phyloP scores from a whole-genome alignment of 1,140 invertebrate genomes.

The Nilaparvata lugens region DNA sequence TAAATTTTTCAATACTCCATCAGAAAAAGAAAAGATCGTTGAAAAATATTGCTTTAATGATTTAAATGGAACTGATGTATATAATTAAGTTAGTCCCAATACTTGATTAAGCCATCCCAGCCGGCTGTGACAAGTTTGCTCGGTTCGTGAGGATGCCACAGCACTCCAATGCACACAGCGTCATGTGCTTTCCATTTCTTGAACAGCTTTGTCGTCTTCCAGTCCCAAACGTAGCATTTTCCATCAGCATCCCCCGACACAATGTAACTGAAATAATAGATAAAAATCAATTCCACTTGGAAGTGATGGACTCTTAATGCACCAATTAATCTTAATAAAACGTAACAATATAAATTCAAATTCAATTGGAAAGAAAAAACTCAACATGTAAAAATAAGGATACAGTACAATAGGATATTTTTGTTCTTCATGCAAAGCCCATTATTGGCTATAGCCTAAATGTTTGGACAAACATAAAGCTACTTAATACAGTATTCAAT shows the following conservation, averaged over 20 bases:
- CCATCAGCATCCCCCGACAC: conserved; percentile 99
- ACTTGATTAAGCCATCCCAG: conserved; percentile 97
- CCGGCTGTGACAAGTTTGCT: conserved; percentile 93
- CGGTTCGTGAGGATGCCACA: conserved; percentile 99
- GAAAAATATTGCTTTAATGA: not conserved
- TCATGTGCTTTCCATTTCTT: conserved; percentile 99
- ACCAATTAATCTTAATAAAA: no score
- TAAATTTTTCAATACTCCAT: no score
- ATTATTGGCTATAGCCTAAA: no score
- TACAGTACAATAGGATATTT: not conserved
- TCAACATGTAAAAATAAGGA: no score
- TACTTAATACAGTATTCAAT: no score
- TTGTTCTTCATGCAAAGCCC: no score
- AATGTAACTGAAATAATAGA: conserved; percentile 67
- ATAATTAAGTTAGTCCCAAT: conserved; percentile 78
- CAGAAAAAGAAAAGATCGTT: not conserved
- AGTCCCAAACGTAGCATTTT: conserved; percentile 98
- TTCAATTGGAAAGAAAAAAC: no score
- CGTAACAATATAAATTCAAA: no score
- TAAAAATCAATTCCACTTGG: conserved; percentile 11
- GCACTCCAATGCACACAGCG: conserved; percentile 83
- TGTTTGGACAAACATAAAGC: no score
- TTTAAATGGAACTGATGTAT: not conserved
- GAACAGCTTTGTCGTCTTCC: conserved; percentile 97
- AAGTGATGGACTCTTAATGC: no score